These are phyloP conservation scores for Panthera uncia DNA, from an alignment of 2,113 vertebrate genomes.

Conservation along the genomic window DNA sequence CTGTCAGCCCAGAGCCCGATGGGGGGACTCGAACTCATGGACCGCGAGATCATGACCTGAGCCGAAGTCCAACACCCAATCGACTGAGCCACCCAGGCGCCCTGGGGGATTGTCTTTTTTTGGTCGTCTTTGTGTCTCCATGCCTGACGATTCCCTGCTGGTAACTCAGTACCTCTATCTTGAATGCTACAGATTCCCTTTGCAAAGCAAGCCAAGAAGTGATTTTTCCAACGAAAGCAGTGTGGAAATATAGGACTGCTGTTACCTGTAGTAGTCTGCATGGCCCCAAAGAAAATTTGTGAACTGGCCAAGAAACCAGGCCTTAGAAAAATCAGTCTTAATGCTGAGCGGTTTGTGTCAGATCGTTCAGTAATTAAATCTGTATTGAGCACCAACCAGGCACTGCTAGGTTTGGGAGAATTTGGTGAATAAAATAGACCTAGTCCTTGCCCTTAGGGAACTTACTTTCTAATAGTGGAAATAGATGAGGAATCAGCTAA, in stretches of 20 bases:
- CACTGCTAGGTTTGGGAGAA: not conserved
- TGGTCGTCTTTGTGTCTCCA: not conserved
- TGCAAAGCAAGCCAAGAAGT: not conserved
- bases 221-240: not conserved
- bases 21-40: too few relatives aligned
- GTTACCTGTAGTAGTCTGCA: not conserved
- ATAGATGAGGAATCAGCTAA: not conserved
- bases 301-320: not conserved
- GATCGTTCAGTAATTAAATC: not conserved
- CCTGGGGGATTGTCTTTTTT: not conserved
- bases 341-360: not conserved
- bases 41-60: too few relatives aligned
- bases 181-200: not conserved
- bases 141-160: not conserved
- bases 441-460: too few relatives aligned
- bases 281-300: not conserved
- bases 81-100: too few relatives aligned
- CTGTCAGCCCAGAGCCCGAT: too few relatives aligned
- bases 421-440: not conserved
- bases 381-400: not conserved
- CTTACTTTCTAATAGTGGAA: not conserved
- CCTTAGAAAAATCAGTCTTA: not conserved
- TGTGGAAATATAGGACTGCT: not conserved
- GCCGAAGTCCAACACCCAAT: rapidly evolving
- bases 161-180: not conserved